Evolutionary conservation across 1,140 invertebrate genomes (phyloP).

Genomic region (Dendroctonus ponderosae): DNA sequence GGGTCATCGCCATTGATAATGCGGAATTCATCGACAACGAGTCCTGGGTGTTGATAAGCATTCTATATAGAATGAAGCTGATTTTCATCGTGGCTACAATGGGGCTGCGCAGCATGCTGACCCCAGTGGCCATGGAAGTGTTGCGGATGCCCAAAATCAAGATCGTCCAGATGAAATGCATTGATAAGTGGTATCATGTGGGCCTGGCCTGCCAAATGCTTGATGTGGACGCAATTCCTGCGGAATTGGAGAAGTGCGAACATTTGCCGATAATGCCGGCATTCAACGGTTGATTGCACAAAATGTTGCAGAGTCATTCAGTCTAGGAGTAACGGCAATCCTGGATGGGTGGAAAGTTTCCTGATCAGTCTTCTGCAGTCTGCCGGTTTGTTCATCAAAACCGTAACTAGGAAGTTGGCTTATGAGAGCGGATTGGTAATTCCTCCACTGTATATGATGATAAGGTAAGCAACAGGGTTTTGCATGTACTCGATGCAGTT

Average conservation of each 20-base stretch:
- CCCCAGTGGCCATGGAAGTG: constrained; percentile 30
- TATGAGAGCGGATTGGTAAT: constrained; percentile 51
- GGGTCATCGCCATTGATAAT: constrained; percentile 58
- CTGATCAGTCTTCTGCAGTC: constrained; percentile 59
- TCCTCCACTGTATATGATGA: constrained; percentile 49
- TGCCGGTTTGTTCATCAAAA: constrained; percentile 51
- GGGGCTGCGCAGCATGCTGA: constrained; percentile 37
- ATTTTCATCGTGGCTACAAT: constrained; percentile 39
- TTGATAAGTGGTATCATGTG: constrained; percentile 59
- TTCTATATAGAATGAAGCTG: constrained; percentile 41
- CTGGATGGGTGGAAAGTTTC: constrained; percentile 66
- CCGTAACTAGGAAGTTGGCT: constrained; percentile 46
- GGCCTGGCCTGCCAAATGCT: constrained; percentile 63
- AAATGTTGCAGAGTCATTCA: constrained; percentile 55
- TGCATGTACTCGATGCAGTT: too few species aligned
- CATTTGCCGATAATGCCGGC: neutral
- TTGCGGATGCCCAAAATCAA: constrained; percentile 42
- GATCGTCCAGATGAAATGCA: constrained; percentile 42
- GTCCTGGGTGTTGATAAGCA: constrained; percentile 54
- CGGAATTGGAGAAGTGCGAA: constrained; percentile 61
- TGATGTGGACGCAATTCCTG: constrained; percentile 58
- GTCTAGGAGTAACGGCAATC: constrained; percentile 59
- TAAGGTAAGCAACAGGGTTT: constrained; percentile 43
- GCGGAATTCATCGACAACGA: constrained; percentile 56
- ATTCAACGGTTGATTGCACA: neutral